A percentile compares a stretch with the other conserved stretches of the same genome.
Conservation (phyloP, 2,113 vertebrate genomes). For the Istiophorus platypterus region DNA sequence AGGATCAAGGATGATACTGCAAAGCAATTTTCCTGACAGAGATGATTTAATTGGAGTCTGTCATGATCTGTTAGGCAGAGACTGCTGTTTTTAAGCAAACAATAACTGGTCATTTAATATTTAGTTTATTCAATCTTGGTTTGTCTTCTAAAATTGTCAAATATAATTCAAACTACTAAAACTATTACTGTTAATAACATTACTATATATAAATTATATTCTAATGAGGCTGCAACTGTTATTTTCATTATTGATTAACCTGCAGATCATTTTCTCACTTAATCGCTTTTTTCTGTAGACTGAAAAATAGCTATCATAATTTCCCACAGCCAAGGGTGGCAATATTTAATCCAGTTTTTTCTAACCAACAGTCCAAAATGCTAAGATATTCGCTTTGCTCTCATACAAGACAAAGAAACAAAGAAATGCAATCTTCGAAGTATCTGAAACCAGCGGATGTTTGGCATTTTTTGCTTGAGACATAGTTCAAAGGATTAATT, state of each 20-base stretch:
- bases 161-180: neutral
- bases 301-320: neutral
- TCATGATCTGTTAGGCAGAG: neutral
- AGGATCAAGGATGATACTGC: slow-evolving; percentile 5
- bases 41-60: neutral
- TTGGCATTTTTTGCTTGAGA: neutral
- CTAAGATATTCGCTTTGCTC: neutral
- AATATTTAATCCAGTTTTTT: neutral
- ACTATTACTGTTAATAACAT: neutral
- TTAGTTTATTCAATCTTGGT: neutral
- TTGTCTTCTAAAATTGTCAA: neutral
- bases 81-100: neutral
- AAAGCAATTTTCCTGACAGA: neutral
- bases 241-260: neutral
- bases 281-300: neutral
- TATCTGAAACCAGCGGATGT: too few relatives aligned
- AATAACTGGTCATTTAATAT: neutral
- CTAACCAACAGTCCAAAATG: neutral
- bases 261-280: neutral
- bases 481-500: neutral
- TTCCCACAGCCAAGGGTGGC: neutral
- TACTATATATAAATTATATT: too few relatives aligned
- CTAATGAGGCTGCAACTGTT: neutral
- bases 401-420: neutral
- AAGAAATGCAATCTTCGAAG: neutral